Evolutionary conservation across 2,797 vertebrate species (phyloP).

Genomic region (Petrocephalus schoutedeni): DNA sequence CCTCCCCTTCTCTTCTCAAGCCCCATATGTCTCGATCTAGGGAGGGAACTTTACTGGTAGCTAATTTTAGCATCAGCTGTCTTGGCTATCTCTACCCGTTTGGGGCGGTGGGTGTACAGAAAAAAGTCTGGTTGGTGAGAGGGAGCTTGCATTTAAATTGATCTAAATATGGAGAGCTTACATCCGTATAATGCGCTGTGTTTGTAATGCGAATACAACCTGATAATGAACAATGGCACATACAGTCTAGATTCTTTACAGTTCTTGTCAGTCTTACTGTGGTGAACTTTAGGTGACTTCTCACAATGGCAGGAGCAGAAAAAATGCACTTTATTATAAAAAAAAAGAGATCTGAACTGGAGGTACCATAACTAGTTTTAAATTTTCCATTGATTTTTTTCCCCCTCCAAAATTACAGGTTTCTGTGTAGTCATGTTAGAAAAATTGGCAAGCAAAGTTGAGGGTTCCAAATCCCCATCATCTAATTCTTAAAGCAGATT

Average conservation of each 20-base stretch:
- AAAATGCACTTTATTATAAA: neutral
- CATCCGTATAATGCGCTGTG: neutral
- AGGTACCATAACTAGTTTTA: neutral
- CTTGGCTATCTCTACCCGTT: conserved; percentile 35
- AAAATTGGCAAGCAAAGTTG: neutral
- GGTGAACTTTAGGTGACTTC: neutral
- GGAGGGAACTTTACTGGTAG: conserved; percentile 25
- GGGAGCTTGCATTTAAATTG: neutral
- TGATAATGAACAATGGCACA: neutral
- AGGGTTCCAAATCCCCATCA: neutral
- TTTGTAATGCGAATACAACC: neutral
- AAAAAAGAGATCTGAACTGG: neutral
- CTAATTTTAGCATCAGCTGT: conserved; percentile 47
- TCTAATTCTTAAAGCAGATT: neutral
- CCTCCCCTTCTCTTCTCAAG: conserved; percentile 12
- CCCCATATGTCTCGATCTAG: conserved; percentile 18
- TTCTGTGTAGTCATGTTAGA: neutral
- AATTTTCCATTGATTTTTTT: neutral
- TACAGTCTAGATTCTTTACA: neutral
- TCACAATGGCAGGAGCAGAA: neutral
- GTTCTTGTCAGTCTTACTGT: neutral
- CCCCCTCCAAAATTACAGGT: neutral
- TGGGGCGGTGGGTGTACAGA: conserved; percentile 27
- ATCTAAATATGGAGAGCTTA: neutral
- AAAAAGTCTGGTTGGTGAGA: conserved; percentile 24